Conservation (phyloP, 1,140 invertebrate genomes). For the Acromyrmex charruanus region DNA sequence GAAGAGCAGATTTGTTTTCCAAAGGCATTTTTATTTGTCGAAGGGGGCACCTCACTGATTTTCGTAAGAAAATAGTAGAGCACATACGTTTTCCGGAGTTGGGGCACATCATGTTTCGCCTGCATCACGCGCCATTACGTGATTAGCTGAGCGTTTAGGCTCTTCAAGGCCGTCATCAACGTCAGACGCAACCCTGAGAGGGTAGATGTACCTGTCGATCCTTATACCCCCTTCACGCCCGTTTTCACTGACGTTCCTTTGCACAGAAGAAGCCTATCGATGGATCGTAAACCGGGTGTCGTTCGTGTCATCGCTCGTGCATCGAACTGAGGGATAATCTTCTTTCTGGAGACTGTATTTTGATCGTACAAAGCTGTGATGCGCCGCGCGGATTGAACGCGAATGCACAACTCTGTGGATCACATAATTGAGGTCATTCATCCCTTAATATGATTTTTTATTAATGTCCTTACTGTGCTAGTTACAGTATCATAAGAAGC, state of each 20-base stretch:
- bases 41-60: neutral
- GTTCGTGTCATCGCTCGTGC: constrained; percentile 58
- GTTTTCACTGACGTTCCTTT: constrained; percentile 57
- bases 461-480: neutral
- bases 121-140: constrained; percentile 62
- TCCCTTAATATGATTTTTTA: constrained; percentile 26
- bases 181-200: constrained; percentile 58
- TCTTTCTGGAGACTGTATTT: constrained; percentile 38
- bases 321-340: constrained; percentile 58
- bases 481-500: neutral
- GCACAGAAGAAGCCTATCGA: constrained; percentile 36
- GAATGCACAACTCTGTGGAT: neutral
- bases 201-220: constrained; percentile 44
- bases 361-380: constrained; percentile 46
- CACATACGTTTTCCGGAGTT: constrained; percentile 26
- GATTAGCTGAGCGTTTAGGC: constrained; percentile 66
- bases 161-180: constrained; percentile 67
- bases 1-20: constrained; percentile 7
- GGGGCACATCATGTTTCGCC: constrained; percentile 4
- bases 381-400: constrained; percentile 2
- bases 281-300: constrained; percentile 42
- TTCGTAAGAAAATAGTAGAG: neutral
- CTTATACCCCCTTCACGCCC: constrained; percentile 37
- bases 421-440: constrained; percentile 28
- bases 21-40: neutral